A percentile compares a stretch with the other conserved stretches of the same genome.
These are phyloP conservation scores for Pogonophryne albipinna DNA, from an alignment of 2,797 vertebrate genomes.

Conservation along the genomic window DNA sequence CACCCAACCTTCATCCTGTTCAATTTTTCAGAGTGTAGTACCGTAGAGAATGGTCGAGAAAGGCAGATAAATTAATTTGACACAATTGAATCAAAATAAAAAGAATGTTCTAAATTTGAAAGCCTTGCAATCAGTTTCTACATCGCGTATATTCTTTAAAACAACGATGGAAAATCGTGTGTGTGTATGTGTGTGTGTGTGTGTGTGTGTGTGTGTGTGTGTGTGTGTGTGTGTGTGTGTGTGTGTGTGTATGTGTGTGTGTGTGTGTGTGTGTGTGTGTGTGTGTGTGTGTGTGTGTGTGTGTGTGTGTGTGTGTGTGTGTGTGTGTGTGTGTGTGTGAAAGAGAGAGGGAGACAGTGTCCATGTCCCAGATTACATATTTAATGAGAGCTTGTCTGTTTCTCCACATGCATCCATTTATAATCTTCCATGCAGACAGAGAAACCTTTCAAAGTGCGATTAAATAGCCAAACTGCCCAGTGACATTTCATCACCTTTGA, in stretches of 20 bases:
- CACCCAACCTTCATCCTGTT: conserved; percentile 34
- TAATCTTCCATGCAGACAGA: conserved; percentile 47
- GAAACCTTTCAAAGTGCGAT: conserved; percentile 57
- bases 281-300: too few relatives aligned
- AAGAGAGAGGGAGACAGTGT: not conserved
- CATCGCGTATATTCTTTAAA: too few relatives aligned
- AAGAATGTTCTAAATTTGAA: conserved; percentile 5
- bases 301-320: too few relatives aligned
- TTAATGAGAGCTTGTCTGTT: conserved; percentile 48
- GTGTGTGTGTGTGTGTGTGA: not conserved
- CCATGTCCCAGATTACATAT: conserved; percentile 39
- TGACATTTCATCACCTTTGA: conserved; percentile 68
- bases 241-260: not conserved
- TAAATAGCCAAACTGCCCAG: conserved; percentile 58
- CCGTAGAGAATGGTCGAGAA: not conserved
- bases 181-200: too few relatives aligned
- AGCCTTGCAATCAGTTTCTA: not conserved
- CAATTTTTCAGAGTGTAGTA: conserved; percentile 30
- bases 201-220: too few relatives aligned
- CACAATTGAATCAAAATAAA: conserved; percentile 11
- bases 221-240: not conserved
- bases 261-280: too few relatives aligned
- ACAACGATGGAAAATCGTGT: not conserved
- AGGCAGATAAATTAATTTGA: conserved; percentile 10
- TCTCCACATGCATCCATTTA: conserved; percentile 35